A percentile compares a stretch with the other conserved stretches of the same genome.
phyloP scores from a whole-genome alignment of 2,888 invertebrate species.

The Acutogordius australiensis region DNA sequence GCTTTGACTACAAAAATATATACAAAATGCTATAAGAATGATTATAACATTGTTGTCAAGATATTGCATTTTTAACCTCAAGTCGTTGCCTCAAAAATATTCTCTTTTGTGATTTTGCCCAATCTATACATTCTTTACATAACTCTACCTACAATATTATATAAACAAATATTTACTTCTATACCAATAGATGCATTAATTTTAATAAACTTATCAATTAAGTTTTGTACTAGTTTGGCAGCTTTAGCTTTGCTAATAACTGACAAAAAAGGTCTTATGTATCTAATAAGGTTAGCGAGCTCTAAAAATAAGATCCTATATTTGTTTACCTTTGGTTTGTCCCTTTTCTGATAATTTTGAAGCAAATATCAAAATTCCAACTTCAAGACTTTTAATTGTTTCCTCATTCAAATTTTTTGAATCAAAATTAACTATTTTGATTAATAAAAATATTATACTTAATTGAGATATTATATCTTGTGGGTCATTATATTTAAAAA shows the following conservation, averaged over 20 bases:
- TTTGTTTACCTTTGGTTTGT: constrained; percentile 40
- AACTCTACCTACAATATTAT: constrained; percentile 25
- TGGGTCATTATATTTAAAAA: constrained; percentile 14
- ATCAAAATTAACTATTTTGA: neutral
- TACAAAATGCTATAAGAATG: too few species aligned
- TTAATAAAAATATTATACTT: neutral
- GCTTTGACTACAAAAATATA: constrained; percentile 34
- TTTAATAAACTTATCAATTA: constrained; percentile 87
- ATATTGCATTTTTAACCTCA: constrained; percentile 29
- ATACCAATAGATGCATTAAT: constrained; percentile 81
- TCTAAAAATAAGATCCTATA: constrained; percentile 19
- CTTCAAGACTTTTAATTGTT: constrained; percentile 61
- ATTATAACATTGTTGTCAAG: too few species aligned
- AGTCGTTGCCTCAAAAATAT: constrained; percentile 82
- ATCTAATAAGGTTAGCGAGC: constrained; percentile 47
- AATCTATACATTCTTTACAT: constrained; percentile 70
- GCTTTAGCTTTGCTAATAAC: constrained; percentile 94
- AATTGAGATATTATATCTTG: constrained; percentile 11
- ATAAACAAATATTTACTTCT: constrained; percentile 30
- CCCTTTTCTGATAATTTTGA: constrained; percentile 55
- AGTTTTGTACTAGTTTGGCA: constrained; percentile 72
- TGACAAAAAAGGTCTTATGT: constrained; percentile 69
- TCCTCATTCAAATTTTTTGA: constrained; percentile 35
- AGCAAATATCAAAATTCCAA: constrained; percentile 65
- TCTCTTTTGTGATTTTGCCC: constrained; percentile 88